Evolutionary conservation across 2,113 vertebrate species (phyloP).

Genomic region (Menura novaehollandiae): DNA sequence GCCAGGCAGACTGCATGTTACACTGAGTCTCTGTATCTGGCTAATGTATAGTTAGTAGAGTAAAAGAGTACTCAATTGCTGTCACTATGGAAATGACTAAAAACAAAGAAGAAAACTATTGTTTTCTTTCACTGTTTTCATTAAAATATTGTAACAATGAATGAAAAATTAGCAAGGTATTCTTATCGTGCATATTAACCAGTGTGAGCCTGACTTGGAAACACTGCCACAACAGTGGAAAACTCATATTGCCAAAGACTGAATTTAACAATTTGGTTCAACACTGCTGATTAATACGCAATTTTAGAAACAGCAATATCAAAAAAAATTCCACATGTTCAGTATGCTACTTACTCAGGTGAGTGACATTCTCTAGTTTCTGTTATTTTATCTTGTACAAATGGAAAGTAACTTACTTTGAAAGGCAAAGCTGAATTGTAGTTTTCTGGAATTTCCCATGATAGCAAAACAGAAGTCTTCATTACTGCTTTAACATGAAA

Average conservation of each 20-base stretch:
- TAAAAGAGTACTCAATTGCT: neutral
- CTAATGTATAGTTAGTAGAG: neutral
- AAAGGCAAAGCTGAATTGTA: slow-evolving; percentile 98
- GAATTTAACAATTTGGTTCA: neutral
- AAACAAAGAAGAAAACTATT: neutral
- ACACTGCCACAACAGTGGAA: neutral
- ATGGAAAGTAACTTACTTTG: slow-evolving; percentile 82
- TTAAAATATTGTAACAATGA: neutral
- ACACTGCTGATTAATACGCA: neutral
- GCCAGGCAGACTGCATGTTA: neutral
- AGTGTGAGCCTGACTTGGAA: neutral
- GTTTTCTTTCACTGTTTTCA: neutral
- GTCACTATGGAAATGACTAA: neutral
- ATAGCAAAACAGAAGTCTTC: slow-evolving; percentile 96
- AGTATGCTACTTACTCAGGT: neutral
- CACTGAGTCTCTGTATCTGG: neutral
- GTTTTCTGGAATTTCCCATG: slow-evolving; percentile 98
- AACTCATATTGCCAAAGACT: neutral
- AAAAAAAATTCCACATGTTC: neutral
- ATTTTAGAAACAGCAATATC: neutral
- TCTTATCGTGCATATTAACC: neutral
- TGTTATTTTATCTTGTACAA: neutral
- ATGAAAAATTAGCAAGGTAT: neutral
- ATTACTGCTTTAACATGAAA: slow-evolving; percentile 99
- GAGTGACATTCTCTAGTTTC: neutral